Evolutionary conservation across 2,888 invertebrate species (phyloP), one percentile per base, ranked within the genome.

Genomic region (Drosophila emarginata): DNA sequence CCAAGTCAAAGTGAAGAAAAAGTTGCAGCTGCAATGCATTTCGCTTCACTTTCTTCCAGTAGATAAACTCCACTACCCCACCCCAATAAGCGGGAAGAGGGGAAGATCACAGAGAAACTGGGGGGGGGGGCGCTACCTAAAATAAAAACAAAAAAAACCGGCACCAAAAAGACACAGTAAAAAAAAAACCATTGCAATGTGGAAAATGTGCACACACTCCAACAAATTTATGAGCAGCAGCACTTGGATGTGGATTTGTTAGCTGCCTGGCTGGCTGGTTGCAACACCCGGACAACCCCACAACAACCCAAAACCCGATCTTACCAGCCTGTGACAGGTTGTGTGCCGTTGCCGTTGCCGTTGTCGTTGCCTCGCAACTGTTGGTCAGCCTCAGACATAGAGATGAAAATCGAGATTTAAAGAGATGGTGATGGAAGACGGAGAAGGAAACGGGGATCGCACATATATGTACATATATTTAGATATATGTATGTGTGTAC

Each of bases 211-310:
- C 77, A 70, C 79, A 54, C 18, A 66, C 80, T 82, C 72, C 74
- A 79, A 82, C 82, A 80, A 82, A 85, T 82, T 78, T 81, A 84
- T 81, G 81, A 81, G 79, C 81, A 78, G 69, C 81, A 84, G 76
- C 84, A 77, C 74, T 69, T 54, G 69, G 51, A 37, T 56, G 12
- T 61, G 61, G 50, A 57, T 57, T 68, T 58, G 50, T 53, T 59
- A 52, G 67, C 60, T 37, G 4, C 12, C 21, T 51, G 51, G 12
- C 23, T 23, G 23, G 51, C 53, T 53, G 15, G 54, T 54, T 54
- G 54, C 54, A 54, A 54, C 54, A 54, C 54, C 54, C 36, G 36
- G 36, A 28, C 32, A 54, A 32, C 54, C 54, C 54, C 54, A 54
- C 51, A 65, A 54, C 28, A 58, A 45, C 23, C 39, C 26, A 45